Evolutionary conservation across 2,797 vertebrate genomes (phyloP).

Genomic region (Sebastes matsubarae): DNA sequence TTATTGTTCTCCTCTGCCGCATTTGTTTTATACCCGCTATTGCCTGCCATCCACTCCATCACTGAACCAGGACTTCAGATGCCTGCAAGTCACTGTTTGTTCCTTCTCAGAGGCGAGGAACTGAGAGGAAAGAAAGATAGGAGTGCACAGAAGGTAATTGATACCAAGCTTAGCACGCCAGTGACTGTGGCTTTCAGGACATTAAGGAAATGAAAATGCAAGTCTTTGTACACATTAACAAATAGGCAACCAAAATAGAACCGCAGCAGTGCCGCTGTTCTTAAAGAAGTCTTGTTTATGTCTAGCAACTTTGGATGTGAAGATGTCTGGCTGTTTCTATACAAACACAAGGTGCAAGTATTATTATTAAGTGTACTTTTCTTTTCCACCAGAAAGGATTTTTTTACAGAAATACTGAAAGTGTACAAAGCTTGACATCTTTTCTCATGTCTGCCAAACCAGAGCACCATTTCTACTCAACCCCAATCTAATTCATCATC

Average conservation of each 20-base stretch:
- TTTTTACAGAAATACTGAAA: constrained; percentile 1
- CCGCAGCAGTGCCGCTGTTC: constrained; percentile 17
- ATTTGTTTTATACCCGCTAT: constrained; percentile 72
- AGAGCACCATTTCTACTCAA: not conserved
- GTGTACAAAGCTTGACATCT: not conserved
- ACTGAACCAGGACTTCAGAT: constrained; percentile 72
- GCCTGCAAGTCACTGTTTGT: constrained; percentile 72
- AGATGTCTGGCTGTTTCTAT: constrained; percentile 30
- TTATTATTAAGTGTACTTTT: constrained; percentile 23
- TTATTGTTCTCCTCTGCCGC: constrained; percentile 63
- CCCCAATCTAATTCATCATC: not conserved
- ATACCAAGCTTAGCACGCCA: constrained; percentile 64
- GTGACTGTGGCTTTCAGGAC: constrained; percentile 69
- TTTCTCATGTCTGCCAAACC: constrained; percentile 3
- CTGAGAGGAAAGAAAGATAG: constrained; percentile 44
- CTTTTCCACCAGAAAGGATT: not conserved
- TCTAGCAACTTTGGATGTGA: constrained; percentile 20
- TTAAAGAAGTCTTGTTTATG: constrained; percentile 53
- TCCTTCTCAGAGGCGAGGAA: constrained; percentile 64
- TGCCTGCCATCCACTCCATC: constrained; percentile 72
- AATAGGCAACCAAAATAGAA: constrained; percentile 64
- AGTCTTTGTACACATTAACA: constrained; percentile 56
- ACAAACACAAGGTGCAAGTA: constrained; percentile 26
- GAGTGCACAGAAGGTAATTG: constrained; percentile 76
- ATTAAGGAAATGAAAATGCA: constrained; percentile 69